Percentiles rank a stretch among this genome's conserved stretches.
Evolutionary conservation across 2,797 vertebrate genomes (phyloP).

Genomic region (Tapirus indicus): DNA sequence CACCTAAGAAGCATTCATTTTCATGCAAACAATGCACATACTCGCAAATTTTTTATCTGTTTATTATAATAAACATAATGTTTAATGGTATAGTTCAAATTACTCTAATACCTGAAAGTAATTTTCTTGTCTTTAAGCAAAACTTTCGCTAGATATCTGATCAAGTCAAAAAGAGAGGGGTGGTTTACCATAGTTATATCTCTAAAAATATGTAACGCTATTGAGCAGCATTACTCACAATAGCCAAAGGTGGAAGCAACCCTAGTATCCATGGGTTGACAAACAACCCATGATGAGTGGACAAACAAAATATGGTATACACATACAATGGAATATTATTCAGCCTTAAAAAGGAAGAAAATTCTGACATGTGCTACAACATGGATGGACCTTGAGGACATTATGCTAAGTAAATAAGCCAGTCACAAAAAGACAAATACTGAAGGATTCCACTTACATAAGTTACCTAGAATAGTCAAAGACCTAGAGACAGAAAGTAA

Average conservation of each 20-base stretch:
- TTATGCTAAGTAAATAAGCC: background rate
- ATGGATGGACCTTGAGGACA: background rate
- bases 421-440: background rate
- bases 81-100: conserved; percentile 36
- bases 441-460: background rate
- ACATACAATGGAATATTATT: background rate
- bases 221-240: background rate
- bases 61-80: background rate
- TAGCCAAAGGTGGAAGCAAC: background rate
- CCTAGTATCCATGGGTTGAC: background rate
- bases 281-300: too few relatives aligned
- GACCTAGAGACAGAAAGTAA: background rate
- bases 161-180: background rate
- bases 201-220: background rate
- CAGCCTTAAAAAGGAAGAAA: conserved; percentile 19
- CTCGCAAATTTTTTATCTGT: background rate
- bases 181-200: conserved; percentile 79
- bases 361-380: background rate
- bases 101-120: conserved; percentile 6
- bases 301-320: background rate
- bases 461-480: background rate
- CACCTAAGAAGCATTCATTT: background rate
- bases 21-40: background rate
- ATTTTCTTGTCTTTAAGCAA: conserved; percentile 46
- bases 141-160: conserved; percentile 2